These are phyloP conservation scores for Ophion slaviceki DNA, from an alignment of 2,888 invertebrate genomes.

Conservation along the genomic window DNA sequence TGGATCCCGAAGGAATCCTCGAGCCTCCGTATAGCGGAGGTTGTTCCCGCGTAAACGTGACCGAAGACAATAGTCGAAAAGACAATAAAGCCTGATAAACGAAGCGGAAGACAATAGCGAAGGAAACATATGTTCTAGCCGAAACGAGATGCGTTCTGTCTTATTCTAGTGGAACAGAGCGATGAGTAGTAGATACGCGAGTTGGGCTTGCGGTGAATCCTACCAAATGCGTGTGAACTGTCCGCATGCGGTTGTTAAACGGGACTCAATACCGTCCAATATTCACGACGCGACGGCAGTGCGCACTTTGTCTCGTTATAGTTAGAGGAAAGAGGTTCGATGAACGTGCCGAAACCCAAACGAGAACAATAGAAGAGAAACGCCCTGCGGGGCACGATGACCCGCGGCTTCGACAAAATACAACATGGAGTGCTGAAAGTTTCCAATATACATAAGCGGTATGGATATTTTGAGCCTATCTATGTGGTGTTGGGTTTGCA, in stretches of 20 bases:
- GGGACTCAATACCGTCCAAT: constrained; percentile 1
- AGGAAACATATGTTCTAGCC: neutral
- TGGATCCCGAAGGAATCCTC: too few species aligned
- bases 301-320: neutral
- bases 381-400: constrained; percentile 2
- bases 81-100: neutral
- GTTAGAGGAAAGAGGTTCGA: neutral
- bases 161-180: neutral
- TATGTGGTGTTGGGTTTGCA: neutral
- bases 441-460: neutral
- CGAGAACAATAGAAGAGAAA: constrained; percentile 20
- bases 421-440: constrained; percentile 1
- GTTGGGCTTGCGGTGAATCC: neutral
- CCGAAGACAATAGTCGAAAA: neutral
- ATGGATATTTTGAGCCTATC: neutral
- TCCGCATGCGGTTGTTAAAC: neutral
- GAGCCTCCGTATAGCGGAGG: too few species aligned
- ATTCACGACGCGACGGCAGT: constrained; percentile 2
- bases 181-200: neutral
- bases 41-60: too few species aligned
- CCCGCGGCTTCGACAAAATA: neutral
- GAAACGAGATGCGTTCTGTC: neutral
- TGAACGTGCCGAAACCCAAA: constrained; percentile 10
- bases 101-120: neutral
- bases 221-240: neutral